Evolutionary conservation across 2,888 invertebrate species (phyloP), one percentile per base, ranked within the genome.

Genomic region (Heliconius ismenius): DNA sequence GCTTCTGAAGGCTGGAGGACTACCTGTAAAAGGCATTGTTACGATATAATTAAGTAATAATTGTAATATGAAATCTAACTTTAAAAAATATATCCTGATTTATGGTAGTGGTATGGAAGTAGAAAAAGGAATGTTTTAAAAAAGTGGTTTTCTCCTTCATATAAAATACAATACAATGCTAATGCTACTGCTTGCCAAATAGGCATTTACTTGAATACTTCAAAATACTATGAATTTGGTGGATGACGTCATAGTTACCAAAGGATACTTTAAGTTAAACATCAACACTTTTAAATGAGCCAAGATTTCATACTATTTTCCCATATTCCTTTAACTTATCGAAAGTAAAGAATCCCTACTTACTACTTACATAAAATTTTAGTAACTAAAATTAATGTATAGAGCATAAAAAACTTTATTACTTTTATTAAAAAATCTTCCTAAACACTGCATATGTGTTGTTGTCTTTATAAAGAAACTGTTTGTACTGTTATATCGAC

Each of bases 1-100:
- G 96, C 96, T 91, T 97, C 97, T 26, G 96, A 95, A 3, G 96
- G 95, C 81, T 96, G 96, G 76, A 97, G 92, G 4, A 96, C 92
- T 49, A 96, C 96, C 96, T 96, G 86, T 4, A 83, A 82, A 32
- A 11, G 18, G 4, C n/a, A 58, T 58, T 58, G 10, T 58, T n/a
- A 10, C n/a, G 58, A 58, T 58, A n/a, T 58, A n/a, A 1, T 21
- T 58, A 58, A n/a, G 11, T 10, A n/a, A 4, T 58, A n/a, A 54
- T n/a, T 9, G 54, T 54, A 54, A 49, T n/a, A n/a, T n/a, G n/a
- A n/a, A n/a, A n/a, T n/a, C n/a, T n/a, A n/a, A n/a, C n/a, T n/a
- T n/a, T n/a, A n/a, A n/a, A n/a, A n/a, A n/a, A n/a, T n/a, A n/a
- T n/a, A n/a, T n/a, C n/a, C n/a, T n/a, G n/a, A n/a, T n/a, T n/a